Evolutionary conservation across 2,888 invertebrate species (phyloP), one percentile per base, ranked within the genome.

Genomic region (Pantelozetes paolii): DNA sequence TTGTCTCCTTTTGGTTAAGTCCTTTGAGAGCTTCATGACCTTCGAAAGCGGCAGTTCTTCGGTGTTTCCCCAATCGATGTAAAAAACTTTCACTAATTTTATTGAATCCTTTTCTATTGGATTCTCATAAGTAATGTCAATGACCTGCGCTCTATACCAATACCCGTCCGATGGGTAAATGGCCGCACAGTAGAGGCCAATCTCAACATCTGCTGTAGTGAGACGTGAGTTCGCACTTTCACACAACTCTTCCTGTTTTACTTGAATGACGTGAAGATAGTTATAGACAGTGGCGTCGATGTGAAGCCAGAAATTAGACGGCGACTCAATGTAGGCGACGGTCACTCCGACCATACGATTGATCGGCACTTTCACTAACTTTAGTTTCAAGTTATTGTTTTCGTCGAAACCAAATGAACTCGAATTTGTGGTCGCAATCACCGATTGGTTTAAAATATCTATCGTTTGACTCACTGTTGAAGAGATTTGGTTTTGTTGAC

Each of bases 91-190:
- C 18, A 64, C 36, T 20, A 40, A 8, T 20, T 64, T 64, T 9
- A 64, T 64, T 1, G 64, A 36, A 36, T 64, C 64, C 20, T 20
- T 15, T 40, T 64, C 64, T 2, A 64, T 36, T 1, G 18, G 30
- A 13, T 64, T 18, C 18, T 64, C 64, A 18, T 36, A 64, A 15
- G 1, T 32, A 20, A 64, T 36, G 20, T 1, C 20, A 32, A 6
- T 64, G n/a, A 64, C 30, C 40, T 64, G 64, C 6, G 64, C 64
- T 30, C 64, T 64, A 36, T 64, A 64, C 64, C 64, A 64, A 30
- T 64, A 36, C 9, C 40, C 36, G 40, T 64, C 64, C 18, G 20
- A 1, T 40, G 62, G 32, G 32, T 36, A 64, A 1, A 36, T 40
- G 32, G 64, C 64, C 64, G 64, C 32, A 20, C 64, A 64, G 13